These are phyloP conservation scores for Passer montanus DNA, from an alignment of 2,113 vertebrate genomes.

Conservation along the genomic window DNA sequence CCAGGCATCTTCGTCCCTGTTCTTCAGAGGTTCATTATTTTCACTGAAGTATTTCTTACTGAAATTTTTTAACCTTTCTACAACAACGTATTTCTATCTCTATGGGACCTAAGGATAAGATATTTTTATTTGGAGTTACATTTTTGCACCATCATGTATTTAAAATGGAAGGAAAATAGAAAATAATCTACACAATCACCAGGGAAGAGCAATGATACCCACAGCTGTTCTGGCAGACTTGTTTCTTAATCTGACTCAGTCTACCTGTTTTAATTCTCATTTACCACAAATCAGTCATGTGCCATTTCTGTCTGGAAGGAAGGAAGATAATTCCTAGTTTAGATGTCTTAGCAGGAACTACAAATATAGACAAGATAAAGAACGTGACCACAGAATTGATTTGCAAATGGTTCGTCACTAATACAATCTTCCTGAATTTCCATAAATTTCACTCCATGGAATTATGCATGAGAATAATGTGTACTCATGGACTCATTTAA, in stretches of 20 bases:
- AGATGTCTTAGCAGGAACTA: not conserved
- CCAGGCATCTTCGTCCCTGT: not conserved
- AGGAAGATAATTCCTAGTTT: not conserved
- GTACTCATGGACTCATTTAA: not conserved
- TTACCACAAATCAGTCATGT: not conserved
- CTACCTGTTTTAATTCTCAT: not conserved
- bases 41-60: not conserved
- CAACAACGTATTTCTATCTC: not conserved
- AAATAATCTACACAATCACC: not conserved
- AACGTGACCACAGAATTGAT: not conserved
- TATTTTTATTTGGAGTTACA: not conserved
- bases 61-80: not conserved
- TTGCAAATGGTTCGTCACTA: conserved; percentile 11
- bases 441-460: conserved; percentile 2
- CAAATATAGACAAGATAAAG: not conserved
- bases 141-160: not conserved
- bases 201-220: not conserved
- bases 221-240: not conserved
- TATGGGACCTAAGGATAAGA: not conserved
- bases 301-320: not conserved
- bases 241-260: not conserved
- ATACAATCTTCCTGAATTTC: conserved; percentile 2
- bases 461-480: conserved; percentile 14
- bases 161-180: not conserved
- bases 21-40: not conserved